Evolutionary conservation across 2,113 vertebrate genomes (phyloP), one percentile per base, ranked within the genome.

Genomic region (Formicarius rufipectus): DNA sequence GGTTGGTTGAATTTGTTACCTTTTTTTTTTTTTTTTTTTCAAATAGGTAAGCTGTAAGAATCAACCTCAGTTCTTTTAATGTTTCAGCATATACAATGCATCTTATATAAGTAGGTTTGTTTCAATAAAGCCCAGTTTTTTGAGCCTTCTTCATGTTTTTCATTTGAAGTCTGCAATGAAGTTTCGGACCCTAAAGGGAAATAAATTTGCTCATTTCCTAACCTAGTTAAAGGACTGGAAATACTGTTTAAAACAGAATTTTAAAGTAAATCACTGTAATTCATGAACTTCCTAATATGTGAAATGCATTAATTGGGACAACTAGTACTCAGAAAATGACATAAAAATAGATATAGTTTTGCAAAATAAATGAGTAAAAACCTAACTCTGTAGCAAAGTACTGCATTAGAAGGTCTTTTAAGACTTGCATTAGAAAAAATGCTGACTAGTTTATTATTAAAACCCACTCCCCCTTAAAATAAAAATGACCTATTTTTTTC

Each of bases 211-310:
- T 87, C 33, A 69, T 89, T 93, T 93, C 12, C n/a, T 89, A 89
- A 79, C 71, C 62, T 88, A 87, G 58, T 94, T 92, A 83, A 20
- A 87, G 31, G 62, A 28, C 24, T 94, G 37, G 45, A 94, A 95
- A 88, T 21, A 58, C 9, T 47, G 35, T 82, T 95, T 79, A 83
- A 93, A 94, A 73, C 4, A 3, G 71, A 95, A 87, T 90, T 91
- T 85, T 71, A 63, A 95, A 95, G 79, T 59, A 91, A 89, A 67
- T 89, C 22, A 4, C 28, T 78, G 45, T 44, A 93, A 92, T 90
- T 71, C 31, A 56, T 84, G 27, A 5, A 52, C 19, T 74, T 83
- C 20, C 25, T 85, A 49, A 49, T 59, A 88, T 11, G 10, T 67
- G 40, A 62, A 91, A 50, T 73, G 63, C 25, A 81, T 76, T 14